Base-by-base conservation (phyloP, 2,888 invertebrate genomes). In the Drosophila austrosaltans region DNA sequence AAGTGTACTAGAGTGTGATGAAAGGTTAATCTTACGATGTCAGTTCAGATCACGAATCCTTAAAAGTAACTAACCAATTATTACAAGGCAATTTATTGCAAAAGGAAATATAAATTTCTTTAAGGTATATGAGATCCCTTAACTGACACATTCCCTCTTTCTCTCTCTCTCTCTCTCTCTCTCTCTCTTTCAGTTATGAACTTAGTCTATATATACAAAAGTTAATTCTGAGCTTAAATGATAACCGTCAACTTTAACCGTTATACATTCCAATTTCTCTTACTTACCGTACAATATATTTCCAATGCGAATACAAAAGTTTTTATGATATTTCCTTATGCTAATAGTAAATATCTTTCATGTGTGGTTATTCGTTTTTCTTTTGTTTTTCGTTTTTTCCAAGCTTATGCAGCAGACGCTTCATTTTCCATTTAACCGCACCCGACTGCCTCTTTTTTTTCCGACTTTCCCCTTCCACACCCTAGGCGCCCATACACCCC, bases 401-500 rank as follows among this genome's bases (percentile, higher is more conserved):
- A 44, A 32, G 66, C 71, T 66, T 66, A 71, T 61, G 66, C 75
- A 80, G 69, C 83, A 85, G 78, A 77, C 82, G 87, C 84, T 83
- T 86, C 65, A 83, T 83, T 83, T 85, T 81, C 83, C 81, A 86
- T 81, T 76, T 76, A 82, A 84, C 87, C 81, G 77, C 84, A 76
- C 77, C 81, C 82, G 82, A 67, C 72, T 79, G 25, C 39, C 16
- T 16, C 16, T 16, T 7, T 2, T 8, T n/a, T 22, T 22, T 6
- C 36, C 30, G 10, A 25, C 5, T 28, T 20, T 28, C 16, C 22
- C n/a, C n/a, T 40, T 42, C 36, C 54, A 2, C 42, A 20, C 8
- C 32, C 58, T 48, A 48, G 8, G 36, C 40, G 3, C 20, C 40
- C 40, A 3, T 20, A 39, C 8, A 8, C 20, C 22, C 36, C 58